Evolutionary conservation across 2,888 invertebrate genomes (phyloP).

Genomic region (Adelognathus sp.): DNA sequence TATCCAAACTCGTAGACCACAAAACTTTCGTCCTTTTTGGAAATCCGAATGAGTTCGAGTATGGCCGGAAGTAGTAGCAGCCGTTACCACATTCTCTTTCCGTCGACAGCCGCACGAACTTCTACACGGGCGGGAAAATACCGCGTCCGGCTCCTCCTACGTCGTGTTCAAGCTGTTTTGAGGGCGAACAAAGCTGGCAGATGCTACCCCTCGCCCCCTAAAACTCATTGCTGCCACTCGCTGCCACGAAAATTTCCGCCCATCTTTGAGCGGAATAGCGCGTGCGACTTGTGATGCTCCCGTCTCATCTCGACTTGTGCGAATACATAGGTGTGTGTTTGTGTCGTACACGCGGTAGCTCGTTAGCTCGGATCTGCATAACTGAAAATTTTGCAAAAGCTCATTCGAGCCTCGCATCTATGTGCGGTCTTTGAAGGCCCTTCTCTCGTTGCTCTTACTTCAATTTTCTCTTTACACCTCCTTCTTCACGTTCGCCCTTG

Average conservation of each 20-base stretch:
- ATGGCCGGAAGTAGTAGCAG: conserved; percentile 34
- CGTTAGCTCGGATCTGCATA: conserved; percentile 47
- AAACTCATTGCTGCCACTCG: conserved; percentile 10
- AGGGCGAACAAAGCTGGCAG: conserved; percentile 21
- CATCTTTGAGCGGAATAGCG: background rate
- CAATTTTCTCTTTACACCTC: conserved; percentile 13
- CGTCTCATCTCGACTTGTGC: too few relatives aligned
- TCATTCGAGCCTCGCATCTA: background rate
- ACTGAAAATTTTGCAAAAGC: conserved; percentile 43
- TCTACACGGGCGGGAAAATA: background rate
- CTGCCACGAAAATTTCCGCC: background rate
- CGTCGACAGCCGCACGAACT: conserved; percentile 28
- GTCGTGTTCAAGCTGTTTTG: conserved; percentile 17
- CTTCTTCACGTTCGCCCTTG: conserved; percentile 30
- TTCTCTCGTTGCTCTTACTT: conserved; percentile 10
- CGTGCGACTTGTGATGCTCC: background rate
- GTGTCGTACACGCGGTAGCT: conserved; percentile 29
- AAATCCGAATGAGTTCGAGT: conserved; percentile 12
- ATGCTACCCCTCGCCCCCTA: conserved; percentile 31
- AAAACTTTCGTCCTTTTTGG: conserved; percentile 20
- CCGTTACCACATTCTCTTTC: conserved; percentile 34
- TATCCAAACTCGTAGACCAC: background rate
- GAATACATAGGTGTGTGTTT: too few relatives aligned
- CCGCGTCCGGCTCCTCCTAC: conserved; percentile 15
- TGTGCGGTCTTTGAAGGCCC: conserved; percentile 8